A percentile compares a stretch with the other conserved stretches of the same genome.
Evolutionary conservation across 2,888 invertebrate species (phyloP).

Genomic region (Gerris lacustris): DNA sequence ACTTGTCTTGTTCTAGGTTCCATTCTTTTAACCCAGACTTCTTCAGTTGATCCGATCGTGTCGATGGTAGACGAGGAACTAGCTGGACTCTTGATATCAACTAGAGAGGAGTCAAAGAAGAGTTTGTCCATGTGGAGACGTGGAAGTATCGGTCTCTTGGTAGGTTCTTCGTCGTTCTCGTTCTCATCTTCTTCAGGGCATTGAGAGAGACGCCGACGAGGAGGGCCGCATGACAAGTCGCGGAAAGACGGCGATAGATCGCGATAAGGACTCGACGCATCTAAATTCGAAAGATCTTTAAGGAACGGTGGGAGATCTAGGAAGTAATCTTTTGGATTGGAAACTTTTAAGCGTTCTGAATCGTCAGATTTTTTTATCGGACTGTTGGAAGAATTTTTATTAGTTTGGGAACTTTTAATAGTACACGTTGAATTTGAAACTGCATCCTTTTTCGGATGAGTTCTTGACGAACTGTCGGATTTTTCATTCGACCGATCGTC

Average conservation of each 20-base stretch:
- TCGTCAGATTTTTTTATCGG: too few species aligned
- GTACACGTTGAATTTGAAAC: too few species aligned
- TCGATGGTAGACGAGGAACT: conserved; percentile 49
- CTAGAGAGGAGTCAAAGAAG: conserved; percentile 69
- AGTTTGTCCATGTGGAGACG: conserved; percentile 62
- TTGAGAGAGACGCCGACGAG: conserved; percentile 55
- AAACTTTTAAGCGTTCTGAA: too few species aligned
- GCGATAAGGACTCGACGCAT: background rate
- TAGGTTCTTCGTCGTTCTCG: conserved; percentile 13
- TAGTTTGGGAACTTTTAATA: too few species aligned
- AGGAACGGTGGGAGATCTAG: background rate
- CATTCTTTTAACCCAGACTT: conserved; percentile 50
- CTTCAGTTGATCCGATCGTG: conserved; percentile 44
- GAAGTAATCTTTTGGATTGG: too few species aligned
- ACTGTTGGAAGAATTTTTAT: too few species aligned
- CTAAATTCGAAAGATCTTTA: background rate
- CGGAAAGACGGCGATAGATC: background rate
- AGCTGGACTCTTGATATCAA: conserved; percentile 66
- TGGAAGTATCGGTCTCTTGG: conserved; percentile 11
- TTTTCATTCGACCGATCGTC: too few species aligned
- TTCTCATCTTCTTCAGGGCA: conserved; percentile 70
- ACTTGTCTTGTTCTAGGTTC: background rate
- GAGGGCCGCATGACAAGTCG: background rate
- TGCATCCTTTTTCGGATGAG: too few species aligned
- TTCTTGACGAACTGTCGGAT: too few species aligned